These are phyloP conservation scores for Lingula anatina DNA, from an alignment of 2,888 invertebrate species.

Conservation along the genomic window DNA sequence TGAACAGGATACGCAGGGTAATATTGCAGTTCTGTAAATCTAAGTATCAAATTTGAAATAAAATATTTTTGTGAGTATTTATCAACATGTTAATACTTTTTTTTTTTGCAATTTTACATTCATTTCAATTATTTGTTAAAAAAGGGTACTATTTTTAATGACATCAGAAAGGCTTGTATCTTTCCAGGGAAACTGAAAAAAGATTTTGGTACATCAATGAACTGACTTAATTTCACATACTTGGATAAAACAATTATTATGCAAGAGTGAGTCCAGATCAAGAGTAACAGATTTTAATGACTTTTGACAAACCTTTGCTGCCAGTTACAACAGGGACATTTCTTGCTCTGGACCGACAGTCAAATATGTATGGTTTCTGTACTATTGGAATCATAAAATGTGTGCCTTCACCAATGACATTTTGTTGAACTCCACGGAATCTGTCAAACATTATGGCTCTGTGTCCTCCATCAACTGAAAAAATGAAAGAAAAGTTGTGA, in stretches of 20 bases:
- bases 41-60: slow-evolving; percentile 44
- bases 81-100: too few species aligned
- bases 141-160: too few species aligned
- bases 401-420: slow-evolving; percentile 94
- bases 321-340: slow-evolving; percentile 96
- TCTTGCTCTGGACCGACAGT: slow-evolving; percentile 91
- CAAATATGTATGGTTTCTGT: slow-evolving; percentile 96
- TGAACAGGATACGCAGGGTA: slow-evolving; percentile 92
- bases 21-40: slow-evolving; percentile 99
- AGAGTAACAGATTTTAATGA: too few species aligned
- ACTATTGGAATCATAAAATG: slow-evolving; percentile 99
- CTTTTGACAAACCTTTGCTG: slow-evolving; percentile 72
- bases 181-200: too few species aligned
- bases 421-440: slow-evolving; percentile 87
- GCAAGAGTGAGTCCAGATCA: too few species aligned
- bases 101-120: too few species aligned
- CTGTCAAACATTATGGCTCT: slow-evolving; percentile 99
- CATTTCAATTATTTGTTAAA: too few species aligned
- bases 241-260: too few species aligned
- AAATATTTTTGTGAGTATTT: too few species aligned
- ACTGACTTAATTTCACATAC: too few species aligned
- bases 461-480: slow-evolving; percentile 88
- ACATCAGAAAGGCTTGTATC: too few species aligned
- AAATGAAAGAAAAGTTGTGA: slow-evolving; percentile 4
- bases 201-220: too few species aligned